Percentiles rank a stretch among this genome's conserved stretches.
phyloP scores from a whole-genome alignment of 2,797 vertebrate genomes.

The Enteromius trimaculatus region DNA sequence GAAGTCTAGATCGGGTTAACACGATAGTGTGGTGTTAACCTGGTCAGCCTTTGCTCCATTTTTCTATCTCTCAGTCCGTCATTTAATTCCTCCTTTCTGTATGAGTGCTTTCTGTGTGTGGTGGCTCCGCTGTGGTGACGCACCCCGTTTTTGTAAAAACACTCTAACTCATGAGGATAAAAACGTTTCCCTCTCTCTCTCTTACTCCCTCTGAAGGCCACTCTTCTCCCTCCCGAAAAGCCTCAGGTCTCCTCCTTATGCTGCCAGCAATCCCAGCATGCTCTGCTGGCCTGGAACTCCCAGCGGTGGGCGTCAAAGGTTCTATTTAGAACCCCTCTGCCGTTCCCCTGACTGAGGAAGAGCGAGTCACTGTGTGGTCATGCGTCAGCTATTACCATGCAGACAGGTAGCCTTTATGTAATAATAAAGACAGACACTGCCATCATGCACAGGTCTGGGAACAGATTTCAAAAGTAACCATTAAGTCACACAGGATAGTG shows the following conservation, averaged over 20 bases:
- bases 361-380: constrained; percentile 54
- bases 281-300: constrained; percentile 71
- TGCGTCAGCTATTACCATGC: constrained; percentile 43
- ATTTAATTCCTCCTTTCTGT: constrained; percentile 49
- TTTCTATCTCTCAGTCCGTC: constrained; percentile 54
- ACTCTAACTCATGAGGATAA: constrained; percentile 58
- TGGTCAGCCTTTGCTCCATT: constrained; percentile 25
- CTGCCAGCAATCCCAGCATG: constrained; percentile 78
- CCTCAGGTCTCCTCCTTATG: constrained; percentile 63
- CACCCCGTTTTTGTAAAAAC: constrained; percentile 78
- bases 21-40: constrained; percentile 40
- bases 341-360: constrained; percentile 44
- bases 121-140: constrained; percentile 74
- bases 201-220: constrained; percentile 32
- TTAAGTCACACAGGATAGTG: constrained; percentile 12
- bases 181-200: constrained; percentile 60
- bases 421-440: constrained; percentile 32
- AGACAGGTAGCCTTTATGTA: constrained; percentile 62
- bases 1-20: constrained; percentile 22
- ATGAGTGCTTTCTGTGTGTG: constrained; percentile 75
- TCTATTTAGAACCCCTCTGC: constrained; percentile 60
- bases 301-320: constrained; percentile 77
- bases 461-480: constrained; percentile 34
- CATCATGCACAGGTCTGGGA: constrained; percentile 41
- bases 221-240: constrained; percentile 55